Conservation (phyloP, 2,113 vertebrate species). For the Gasterosteus nipponicus region DNA sequence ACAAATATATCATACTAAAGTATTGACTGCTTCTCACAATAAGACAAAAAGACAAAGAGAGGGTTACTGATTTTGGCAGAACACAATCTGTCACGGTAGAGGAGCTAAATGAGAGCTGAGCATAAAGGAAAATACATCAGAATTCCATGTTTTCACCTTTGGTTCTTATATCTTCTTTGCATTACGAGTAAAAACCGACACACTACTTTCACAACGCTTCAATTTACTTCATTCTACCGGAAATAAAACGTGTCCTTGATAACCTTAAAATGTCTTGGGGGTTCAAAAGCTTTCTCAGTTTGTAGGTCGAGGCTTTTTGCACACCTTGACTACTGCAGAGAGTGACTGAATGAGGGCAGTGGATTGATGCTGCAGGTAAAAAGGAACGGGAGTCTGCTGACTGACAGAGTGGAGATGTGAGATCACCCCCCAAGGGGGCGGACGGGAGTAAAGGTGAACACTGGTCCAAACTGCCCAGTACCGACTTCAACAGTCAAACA, state of each 20-base stretch:
- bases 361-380: slow-evolving; percentile 61
- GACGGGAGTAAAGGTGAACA: slow-evolving; percentile 62
- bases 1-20: slow-evolving; percentile 9
- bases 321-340: slow-evolving; percentile 35
- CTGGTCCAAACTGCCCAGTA: slow-evolving; percentile 45
- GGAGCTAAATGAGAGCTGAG: slow-evolving; percentile 2
- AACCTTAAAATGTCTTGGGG: slow-evolving; percentile 9
- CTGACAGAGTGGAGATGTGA: slow-evolving; percentile 50
- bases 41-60: background rate
- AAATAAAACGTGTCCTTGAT: slow-evolving; percentile 11
- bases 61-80: background rate
- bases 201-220: background rate
- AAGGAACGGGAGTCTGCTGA: slow-evolving; percentile 34
- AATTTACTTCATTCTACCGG: background rate
- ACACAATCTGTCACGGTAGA: background rate
- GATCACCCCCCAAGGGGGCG: slow-evolving; percentile 42
- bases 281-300: slow-evolving; percentile 27
- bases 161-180: background rate
- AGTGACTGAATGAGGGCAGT: slow-evolving; percentile 70
- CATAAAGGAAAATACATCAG: background rate
- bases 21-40: slow-evolving; percentile 27
- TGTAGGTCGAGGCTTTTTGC: slow-evolving; percentile 39
- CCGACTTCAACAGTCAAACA: slow-evolving; percentile 39
- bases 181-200: background rate
- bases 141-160: background rate